phyloP scores from a whole-genome alignment of 2,113 vertebrate species.

The Odocoileus virginianus region DNA sequence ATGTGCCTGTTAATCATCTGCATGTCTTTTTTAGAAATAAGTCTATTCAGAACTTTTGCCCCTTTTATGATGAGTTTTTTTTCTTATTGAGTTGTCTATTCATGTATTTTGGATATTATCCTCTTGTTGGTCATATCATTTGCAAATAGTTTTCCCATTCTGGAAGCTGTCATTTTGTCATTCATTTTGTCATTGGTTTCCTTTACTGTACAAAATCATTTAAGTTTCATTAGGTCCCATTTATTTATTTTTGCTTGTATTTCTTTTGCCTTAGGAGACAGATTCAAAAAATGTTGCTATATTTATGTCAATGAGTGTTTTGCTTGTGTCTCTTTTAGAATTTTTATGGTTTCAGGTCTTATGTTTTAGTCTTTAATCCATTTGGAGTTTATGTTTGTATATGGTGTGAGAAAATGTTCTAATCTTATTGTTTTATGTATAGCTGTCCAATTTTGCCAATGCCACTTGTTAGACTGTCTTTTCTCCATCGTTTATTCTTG shows the following conservation, averaged over 20 bases:
- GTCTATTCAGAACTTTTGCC: not conserved
- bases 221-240: not conserved
- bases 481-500: not conserved
- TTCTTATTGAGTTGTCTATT: not conserved
- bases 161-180: not conserved
- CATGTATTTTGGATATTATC: not conserved
- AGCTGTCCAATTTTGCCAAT: not conserved
- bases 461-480: not conserved
- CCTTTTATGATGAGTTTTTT: not conserved
- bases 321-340: not conserved
- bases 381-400: not conserved
- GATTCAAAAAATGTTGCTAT: not conserved
- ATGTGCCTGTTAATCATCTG: not conserved
- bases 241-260: not conserved
- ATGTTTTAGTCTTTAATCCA: not conserved
- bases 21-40: not conserved
- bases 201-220: not conserved
- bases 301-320: not conserved
- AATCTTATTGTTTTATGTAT: not conserved
- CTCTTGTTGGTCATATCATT: not conserved
- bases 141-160: not conserved
- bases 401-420: not conserved
- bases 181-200: not conserved
- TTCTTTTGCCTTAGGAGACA: not conserved
- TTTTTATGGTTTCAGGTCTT: not conserved